A percentile compares a stretch with the other conserved stretches of the same genome.
phyloP scores from a whole-genome alignment of 2,797 vertebrate species.

The Anableps anableps region DNA sequence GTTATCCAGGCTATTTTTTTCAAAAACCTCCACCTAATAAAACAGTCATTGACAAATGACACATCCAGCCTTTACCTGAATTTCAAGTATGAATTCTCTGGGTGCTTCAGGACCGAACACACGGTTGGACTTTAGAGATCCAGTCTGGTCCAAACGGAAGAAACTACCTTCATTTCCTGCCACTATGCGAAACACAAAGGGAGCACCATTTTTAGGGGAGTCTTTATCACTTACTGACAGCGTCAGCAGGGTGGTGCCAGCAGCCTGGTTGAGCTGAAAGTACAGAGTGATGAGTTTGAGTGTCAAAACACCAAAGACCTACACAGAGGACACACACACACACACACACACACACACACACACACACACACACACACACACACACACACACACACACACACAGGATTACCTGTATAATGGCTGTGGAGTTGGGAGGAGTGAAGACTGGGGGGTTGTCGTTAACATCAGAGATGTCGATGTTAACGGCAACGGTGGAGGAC shows the following conservation, averaged over 20 bases:
- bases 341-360: background rate
- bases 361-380: accelerated
- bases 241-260: constrained; percentile 87
- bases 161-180: constrained; percentile 87
- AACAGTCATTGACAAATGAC: background rate
- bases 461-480: constrained; percentile 94
- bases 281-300: background rate
- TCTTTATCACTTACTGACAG: constrained; percentile 91
- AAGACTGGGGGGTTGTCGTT: constrained; percentile 95
- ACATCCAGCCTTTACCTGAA: constrained; percentile 82
- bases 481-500: constrained; percentile 89
- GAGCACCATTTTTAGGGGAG: constrained; percentile 90
- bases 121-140: constrained; percentile 80
- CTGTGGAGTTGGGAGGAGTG: constrained; percentile 89
- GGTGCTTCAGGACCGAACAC: constrained; percentile 81
- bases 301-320: background rate
- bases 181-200: constrained; percentile 89
- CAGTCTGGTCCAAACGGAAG: constrained; percentile 88
- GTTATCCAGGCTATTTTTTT: background rate
- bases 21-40: background rate
- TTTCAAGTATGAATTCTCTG: constrained; percentile 87
- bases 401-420: constrained; percentile 88
- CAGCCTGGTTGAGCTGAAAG: constrained; percentile 89
- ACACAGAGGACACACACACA: background rate
- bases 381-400: background rate